These are phyloP conservation scores for Baccha elongata DNA, from an alignment of 2,888 invertebrate species.

Conservation along the genomic window DNA sequence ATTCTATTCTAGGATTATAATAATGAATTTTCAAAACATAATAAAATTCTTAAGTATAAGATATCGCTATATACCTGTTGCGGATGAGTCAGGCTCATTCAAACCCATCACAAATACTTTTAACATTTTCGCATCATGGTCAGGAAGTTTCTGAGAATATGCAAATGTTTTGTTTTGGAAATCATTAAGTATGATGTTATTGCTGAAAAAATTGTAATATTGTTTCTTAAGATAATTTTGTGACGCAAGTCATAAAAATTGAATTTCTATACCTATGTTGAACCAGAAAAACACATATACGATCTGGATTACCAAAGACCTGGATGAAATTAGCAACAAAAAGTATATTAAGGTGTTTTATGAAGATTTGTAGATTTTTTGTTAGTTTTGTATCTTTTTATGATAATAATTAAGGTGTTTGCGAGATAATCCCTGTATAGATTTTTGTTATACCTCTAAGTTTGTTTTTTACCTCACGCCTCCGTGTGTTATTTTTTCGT, in stretches of 20 bases:
- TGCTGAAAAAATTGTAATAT: neutral
- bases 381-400: slow-evolving; percentile 11
- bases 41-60: neutral
- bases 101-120: neutral
- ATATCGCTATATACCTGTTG: neutral
- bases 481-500: slow-evolving; percentile 1
- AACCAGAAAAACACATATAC: slow-evolving; percentile 11
- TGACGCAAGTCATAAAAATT: slow-evolving; percentile 50
- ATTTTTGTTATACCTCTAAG: slow-evolving; percentile 47
- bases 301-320: slow-evolving; percentile 13
- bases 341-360: neutral
- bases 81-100: neutral
- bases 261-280: neutral
- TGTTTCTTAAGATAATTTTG: neutral
- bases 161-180: slow-evolving; percentile 47
- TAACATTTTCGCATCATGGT: neutral
- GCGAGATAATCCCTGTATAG: slow-evolving; percentile 2
- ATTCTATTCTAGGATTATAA: slow-evolving; percentile 19
- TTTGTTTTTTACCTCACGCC: slow-evolving; percentile 63
- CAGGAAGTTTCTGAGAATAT: slow-evolving; percentile 32
- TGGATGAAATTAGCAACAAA: neutral
- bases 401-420: slow-evolving; percentile 11
- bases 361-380: neutral
- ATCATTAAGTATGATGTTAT: slow-evolving; percentile 43
- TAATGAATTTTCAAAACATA: slow-evolving; percentile 42